Base-by-base conservation (phyloP, 2,888 invertebrate species). In the Arrhopalites spinosus region DNA sequence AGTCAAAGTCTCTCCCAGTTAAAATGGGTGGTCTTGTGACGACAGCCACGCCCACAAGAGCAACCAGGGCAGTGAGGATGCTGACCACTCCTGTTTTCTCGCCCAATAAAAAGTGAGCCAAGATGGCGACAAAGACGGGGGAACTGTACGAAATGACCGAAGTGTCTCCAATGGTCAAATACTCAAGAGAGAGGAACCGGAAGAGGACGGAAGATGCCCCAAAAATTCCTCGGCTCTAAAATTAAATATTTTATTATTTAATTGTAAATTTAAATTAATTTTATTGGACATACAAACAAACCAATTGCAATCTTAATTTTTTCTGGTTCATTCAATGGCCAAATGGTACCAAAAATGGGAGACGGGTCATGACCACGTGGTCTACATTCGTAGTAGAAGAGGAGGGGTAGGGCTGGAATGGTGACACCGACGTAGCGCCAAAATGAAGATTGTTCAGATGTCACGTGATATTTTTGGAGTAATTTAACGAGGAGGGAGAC, bases 21-120 rank as follows among this genome's bases (percentile, higher is more conserved):
- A 83, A 53, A 0, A 81, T 30, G 1, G 82, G 81, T 17, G 82
- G 82, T 64, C 78, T 70, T 0, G 80, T 75, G 13, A 83, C 80
- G 63, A 81, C 70, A 13, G 13, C 59, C 1, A 68, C 68, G 1
- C 68, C 68, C 15, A n/a, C 30, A 1, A 68, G 50, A 8, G 50
- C 25, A n/a, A 74, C 45, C 56, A 82, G 50, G 13, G 79, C 79
- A n/a, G 78, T 68, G 20, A 81, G 25, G 36, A 81, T 73, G 3
- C 78, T 78, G 36, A 82, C 76, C 0, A 81, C 75, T 5, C 81
- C 81, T 50, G 75, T 77, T 75, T 70, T 79, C 59, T 82, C 82
- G 25, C 78, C 75, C 0, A 82, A 73, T 27, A 79, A 78, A 71
- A 82, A 80, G 66, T 81, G 82, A 13, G 82, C 82, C 47, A 82